These are phyloP conservation scores for Asbolus verrucosus DNA, from an alignment of 1,140 invertebrate species.

Conservation along the genomic window DNA sequence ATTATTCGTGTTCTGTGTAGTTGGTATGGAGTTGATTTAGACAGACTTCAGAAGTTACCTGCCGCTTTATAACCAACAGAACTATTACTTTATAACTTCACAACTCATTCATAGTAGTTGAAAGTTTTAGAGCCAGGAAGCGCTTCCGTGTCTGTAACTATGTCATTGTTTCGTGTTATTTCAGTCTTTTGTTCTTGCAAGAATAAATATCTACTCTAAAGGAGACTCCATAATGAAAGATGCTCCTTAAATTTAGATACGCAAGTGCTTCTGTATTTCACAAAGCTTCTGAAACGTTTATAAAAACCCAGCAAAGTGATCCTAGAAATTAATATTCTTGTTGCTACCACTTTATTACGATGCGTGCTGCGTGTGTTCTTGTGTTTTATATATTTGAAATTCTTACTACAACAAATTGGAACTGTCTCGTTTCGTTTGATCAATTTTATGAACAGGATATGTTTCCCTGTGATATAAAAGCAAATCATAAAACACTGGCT, in stretches of 20 bases:
- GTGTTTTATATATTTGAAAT: constrained; percentile 15
- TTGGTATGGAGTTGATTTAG: not conserved
- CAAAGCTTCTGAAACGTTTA: too few species aligned
- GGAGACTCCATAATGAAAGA: too few species aligned
- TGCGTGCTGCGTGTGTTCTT: not conserved
- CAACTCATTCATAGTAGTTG: constrained; percentile 1
- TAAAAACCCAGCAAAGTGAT: too few species aligned
- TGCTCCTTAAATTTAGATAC: too few species aligned
- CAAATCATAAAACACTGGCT: constrained; percentile 37
- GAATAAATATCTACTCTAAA: constrained; percentile 1
- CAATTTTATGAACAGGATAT: constrained; percentile 39
- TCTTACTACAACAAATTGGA: constrained; percentile 2
- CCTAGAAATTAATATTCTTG: not conserved
- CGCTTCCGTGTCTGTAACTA: not conserved
- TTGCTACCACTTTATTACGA: not conserved
- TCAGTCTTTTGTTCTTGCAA: not conserved
- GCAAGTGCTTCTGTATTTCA: too few species aligned
- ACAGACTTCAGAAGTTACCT: not conserved
- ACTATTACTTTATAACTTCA: not conserved
- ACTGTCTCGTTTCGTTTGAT: constrained; percentile 36
- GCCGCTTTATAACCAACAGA: too few species aligned
- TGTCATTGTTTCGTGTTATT: not conserved
- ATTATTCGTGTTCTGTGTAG: too few species aligned
- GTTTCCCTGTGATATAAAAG: constrained; percentile 16
- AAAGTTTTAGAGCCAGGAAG: not conserved